Evolutionary conservation across 2,888 invertebrate species (phyloP).

Genomic region (Sarcophaga rosellei): DNA sequence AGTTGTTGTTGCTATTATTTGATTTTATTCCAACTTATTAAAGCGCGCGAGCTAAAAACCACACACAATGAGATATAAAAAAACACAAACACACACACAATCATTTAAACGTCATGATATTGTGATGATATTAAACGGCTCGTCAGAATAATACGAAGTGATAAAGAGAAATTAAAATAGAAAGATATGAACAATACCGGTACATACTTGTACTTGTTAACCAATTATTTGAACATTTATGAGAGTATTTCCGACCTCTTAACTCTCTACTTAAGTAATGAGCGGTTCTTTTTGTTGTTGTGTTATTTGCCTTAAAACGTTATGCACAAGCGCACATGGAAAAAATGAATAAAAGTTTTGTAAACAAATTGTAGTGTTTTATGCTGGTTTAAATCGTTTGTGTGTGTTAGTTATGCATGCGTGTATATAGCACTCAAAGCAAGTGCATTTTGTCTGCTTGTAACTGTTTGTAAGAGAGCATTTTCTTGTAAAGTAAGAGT

Average conservation of each 20-base stretch:
- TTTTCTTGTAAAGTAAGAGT: background rate
- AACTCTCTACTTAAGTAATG: background rate
- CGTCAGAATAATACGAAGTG: background rate
- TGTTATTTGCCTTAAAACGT: too few species aligned
- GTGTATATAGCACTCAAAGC: background rate
- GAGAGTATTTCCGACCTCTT: background rate
- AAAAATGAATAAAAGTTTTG: background rate
- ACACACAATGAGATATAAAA: constrained; percentile 12
- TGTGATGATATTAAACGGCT: background rate
- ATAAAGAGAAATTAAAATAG: background rate
- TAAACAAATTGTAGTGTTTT: background rate
- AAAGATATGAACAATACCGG: background rate
- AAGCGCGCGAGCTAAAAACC: constrained; percentile 56
- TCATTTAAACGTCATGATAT: background rate
- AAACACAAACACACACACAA: background rate
- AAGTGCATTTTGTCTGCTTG: background rate
- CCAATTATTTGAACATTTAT: background rate
- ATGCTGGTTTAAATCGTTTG: background rate
- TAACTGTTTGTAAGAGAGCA: background rate
- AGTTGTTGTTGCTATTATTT: constrained; percentile 16
- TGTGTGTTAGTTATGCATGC: background rate
- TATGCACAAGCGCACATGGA: background rate
- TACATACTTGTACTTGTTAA: background rate
- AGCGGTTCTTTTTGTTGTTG: too few species aligned
- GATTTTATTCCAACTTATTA: too few species aligned